Evolutionary conservation across 2,888 invertebrate genomes (phyloP).

Genomic region (Rhagonycha fulva): DNA sequence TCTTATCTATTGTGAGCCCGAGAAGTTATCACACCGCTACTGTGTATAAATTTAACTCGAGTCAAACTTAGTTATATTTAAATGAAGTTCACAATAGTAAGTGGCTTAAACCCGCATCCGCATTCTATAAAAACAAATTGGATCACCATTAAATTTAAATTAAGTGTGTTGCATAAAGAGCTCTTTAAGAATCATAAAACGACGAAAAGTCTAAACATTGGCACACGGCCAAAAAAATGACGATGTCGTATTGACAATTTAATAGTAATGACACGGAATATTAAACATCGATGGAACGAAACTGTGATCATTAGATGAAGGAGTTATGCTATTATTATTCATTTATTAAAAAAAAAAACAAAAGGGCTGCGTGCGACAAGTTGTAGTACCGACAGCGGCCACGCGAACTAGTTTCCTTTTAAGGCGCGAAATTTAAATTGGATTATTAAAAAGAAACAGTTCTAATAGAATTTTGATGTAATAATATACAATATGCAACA

Average conservation of each 20-base stretch:
- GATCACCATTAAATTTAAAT: constrained; percentile 16
- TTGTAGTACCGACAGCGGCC: not conserved
- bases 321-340: too few species aligned
- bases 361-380: not conserved
- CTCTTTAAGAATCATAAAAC: not conserved
- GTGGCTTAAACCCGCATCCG: constrained; percentile 6
- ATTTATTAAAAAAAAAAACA: not conserved
- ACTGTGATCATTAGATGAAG: not conserved
- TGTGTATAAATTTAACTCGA: not conserved
- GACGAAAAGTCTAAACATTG: not conserved
- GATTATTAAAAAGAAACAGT: not conserved
- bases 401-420: not conserved
- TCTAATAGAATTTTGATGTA: not conserved
- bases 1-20: not conserved
- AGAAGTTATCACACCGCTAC: not conserved
- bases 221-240: not conserved
- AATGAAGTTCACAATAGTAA: constrained; percentile 3
- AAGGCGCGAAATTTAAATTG: not conserved
- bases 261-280: not conserved
- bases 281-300: not conserved
- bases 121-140: constrained; percentile 11
- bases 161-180: constrained; percentile 6
- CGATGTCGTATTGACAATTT: not conserved
- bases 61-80: not conserved
- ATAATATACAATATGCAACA: too few species aligned